These are phyloP conservation scores for Mohoua ochrocephala DNA, from an alignment of 2,113 vertebrate species.

Conservation along the genomic window DNA sequence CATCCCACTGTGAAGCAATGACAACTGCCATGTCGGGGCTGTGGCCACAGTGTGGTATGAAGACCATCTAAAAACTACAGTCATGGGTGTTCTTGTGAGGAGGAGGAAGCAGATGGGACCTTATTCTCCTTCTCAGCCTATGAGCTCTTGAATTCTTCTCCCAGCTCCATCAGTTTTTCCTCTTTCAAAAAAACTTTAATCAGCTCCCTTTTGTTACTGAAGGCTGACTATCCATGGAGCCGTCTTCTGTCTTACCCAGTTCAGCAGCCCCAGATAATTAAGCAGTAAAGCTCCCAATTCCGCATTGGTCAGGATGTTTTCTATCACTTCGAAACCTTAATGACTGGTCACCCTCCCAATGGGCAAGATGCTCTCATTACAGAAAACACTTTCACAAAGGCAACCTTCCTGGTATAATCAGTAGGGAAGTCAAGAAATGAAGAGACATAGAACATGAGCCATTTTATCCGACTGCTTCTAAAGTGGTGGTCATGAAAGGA, in stretches of 20 bases:
- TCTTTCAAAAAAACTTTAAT: neutral
- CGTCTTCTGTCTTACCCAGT: neutral
- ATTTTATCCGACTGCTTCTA: neutral
- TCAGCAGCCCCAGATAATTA: neutral
- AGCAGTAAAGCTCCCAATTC: neutral
- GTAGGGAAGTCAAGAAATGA: neutral
- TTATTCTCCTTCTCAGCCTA: neutral
- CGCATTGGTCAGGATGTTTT: neutral
- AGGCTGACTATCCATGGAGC: neutral
- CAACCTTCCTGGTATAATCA: neutral
- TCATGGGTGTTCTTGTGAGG: neutral
- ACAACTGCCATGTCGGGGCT: neutral
- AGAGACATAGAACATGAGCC: neutral
- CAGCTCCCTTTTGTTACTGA: neutral
- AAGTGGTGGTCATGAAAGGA: neutral
- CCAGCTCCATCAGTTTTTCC: neutral
- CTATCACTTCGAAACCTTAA: neutral
- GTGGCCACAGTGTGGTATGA: neutral
- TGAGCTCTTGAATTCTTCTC: neutral
- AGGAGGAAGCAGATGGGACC: neutral
- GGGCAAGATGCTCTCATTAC: neutral
- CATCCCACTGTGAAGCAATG: neutral
- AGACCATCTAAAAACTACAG: neutral
- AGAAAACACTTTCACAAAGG: neutral
- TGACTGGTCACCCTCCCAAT: neutral